These are phyloP conservation scores for Montipora foliosa DNA, from an alignment of 64 coral and sea anemone species.

Conservation along the genomic window DNA sequence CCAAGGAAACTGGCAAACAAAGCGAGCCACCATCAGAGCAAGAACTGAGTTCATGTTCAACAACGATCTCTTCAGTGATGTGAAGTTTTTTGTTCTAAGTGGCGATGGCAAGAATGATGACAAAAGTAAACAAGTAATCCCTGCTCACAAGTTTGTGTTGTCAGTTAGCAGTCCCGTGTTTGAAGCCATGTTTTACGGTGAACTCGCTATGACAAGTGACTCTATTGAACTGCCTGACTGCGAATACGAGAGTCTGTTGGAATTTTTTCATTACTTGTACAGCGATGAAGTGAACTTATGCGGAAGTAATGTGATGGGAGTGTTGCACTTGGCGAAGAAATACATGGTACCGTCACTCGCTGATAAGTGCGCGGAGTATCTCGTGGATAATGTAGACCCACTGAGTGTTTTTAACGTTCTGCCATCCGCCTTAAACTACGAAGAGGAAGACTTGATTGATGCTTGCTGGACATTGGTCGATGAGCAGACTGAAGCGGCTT, in stretches of 20 bases:
- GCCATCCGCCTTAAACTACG: neutral
- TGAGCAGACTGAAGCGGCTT: neutral
- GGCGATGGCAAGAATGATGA: neutral
- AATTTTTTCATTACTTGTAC: conserved; percentile 20
- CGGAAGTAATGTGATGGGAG: conserved; percentile 35
- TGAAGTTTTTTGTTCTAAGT: neutral
- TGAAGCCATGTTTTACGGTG: conserved; percentile 43
- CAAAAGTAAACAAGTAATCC: conserved; percentile 28
- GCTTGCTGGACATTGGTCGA: neutral
- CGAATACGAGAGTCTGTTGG: neutral
- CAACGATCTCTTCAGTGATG: conserved; percentile 37
- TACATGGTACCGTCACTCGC: conserved; percentile 30
- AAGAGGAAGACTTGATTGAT: neutral
- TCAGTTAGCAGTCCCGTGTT: conserved; percentile 30
- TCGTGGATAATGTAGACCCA: neutral
- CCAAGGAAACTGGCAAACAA: conserved; percentile 24
- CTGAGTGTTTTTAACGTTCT: neutral
- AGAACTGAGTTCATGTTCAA: conserved; percentile 14
- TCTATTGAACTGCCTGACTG: conserved; percentile 20
- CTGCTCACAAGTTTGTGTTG: conserved; percentile 38
- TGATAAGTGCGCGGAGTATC: neutral
- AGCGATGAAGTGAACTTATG: conserved; percentile 18
- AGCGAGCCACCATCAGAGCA: conserved; percentile 9
- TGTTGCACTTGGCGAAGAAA: conserved; percentile 20
- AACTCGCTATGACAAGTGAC: neutral